Percentiles rank a stretch among this genome's conserved stretches.
These are phyloP conservation scores for Papilio protenor DNA, from an alignment of 2,888 invertebrate species.

Conservation along the genomic window DNA sequence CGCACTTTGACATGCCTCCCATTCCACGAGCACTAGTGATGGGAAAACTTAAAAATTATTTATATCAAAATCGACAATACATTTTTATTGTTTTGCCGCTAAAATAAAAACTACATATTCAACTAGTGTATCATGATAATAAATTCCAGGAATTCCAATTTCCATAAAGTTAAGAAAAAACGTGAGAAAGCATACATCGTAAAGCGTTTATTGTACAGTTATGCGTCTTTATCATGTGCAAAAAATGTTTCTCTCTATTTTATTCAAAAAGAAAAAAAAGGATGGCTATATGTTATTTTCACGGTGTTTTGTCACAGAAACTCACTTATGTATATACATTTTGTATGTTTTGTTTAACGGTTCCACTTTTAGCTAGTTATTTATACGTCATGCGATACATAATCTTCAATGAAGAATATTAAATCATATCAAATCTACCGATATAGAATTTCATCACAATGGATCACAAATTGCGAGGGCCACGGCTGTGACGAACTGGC, in stretches of 20 bases:
- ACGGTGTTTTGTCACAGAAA: background rate
- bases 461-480: slow-evolving; percentile 39
- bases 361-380: background rate
- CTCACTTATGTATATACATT: background rate
- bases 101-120: background rate
- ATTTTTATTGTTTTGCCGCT: background rate
- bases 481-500: slow-evolving; percentile 37
- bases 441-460: slow-evolving; percentile 38
- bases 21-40: slow-evolving; percentile 23
- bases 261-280: background rate
- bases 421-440: slow-evolving; percentile 24
- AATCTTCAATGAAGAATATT: slow-evolving; percentile 29
- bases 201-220: too few relatives aligned
- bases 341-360: background rate
- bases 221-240: too few relatives aligned
- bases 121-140: background rate
- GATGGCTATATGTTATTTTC: background rate
- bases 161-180: background rate
- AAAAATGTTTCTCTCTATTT: background rate
- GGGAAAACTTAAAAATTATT: background rate
- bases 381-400: slow-evolving; percentile 19
- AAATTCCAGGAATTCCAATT: background rate
- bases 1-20: slow-evolving; percentile 18
- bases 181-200: background rate
- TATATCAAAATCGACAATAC: background rate